Conservation (phyloP, 1,140 invertebrate species). For the Caenorhabditis brenneri region DNA sequence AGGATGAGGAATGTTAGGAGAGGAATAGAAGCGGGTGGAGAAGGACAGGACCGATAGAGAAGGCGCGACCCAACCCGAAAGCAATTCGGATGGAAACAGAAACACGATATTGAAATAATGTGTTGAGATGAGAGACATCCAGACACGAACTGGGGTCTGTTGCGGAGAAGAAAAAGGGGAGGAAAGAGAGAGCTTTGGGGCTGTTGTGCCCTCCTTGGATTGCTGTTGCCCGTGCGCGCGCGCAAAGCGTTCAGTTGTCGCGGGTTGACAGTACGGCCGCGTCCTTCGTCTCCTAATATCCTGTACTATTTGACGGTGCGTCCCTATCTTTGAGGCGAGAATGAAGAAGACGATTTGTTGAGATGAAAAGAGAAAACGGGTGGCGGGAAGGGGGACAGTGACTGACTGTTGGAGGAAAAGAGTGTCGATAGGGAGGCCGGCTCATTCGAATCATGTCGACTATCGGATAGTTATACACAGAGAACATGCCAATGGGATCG, state of each 20-base stretch:
- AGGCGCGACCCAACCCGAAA: background rate
- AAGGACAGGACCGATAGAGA: constrained; percentile 34
- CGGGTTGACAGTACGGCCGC: background rate
- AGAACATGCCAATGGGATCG: background rate
- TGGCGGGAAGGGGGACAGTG: background rate
- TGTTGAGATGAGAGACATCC: background rate
- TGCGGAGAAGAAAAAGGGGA: background rate
- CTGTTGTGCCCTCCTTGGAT: constrained; percentile 28
- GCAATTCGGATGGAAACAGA: constrained; percentile 18
- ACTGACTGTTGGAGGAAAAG: background rate
- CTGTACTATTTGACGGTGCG: background rate
- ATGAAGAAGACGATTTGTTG: background rate
- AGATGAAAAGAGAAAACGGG: background rate
- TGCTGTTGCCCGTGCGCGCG: constrained; percentile 13
- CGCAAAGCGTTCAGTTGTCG: background rate
- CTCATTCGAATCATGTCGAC: constrained; percentile 3
- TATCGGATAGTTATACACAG: background rate
- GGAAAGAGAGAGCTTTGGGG: background rate
- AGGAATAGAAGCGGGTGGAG: background rate
- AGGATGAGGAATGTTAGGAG: constrained; percentile 11
- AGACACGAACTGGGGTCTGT: background rate
- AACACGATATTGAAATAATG: background rate
- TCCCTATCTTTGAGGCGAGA: background rate
- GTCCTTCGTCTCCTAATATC: background rate
- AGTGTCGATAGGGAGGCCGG: background rate